phyloP scores from a whole-genome alignment of 2,888 invertebrate genomes.

The Machimus rusticus region DNA sequence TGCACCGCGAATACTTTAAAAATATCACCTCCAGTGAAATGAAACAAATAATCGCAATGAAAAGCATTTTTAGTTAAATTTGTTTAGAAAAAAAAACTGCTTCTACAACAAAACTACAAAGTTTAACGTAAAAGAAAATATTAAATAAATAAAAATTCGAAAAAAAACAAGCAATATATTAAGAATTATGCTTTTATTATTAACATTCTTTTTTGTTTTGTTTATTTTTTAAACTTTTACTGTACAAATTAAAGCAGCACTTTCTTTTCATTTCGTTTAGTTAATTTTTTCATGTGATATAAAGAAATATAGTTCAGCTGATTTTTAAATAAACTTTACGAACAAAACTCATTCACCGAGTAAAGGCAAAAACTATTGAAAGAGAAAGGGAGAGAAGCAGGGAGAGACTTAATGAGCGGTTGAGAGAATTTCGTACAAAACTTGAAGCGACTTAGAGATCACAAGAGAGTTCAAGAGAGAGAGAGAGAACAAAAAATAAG shows the following conservation, averaged over 20 bases:
- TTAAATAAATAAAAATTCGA: not conserved
- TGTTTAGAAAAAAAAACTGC: not conserved
- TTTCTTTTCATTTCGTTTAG: not conserved
- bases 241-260: not conserved
- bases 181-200: not conserved
- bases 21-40: too few species aligned
- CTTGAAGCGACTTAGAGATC: too few species aligned
- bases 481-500: too few species aligned
- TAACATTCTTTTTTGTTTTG: not conserved
- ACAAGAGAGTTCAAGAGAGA: too few species aligned
- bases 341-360: not conserved
- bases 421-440: not conserved
- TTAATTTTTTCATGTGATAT: not conserved
- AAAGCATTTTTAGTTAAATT: not conserved
- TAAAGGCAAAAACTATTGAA: not conserved
- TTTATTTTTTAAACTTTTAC: not conserved
- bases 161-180: not conserved
- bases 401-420: not conserved
- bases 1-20: too few species aligned
- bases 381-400: not conserved
- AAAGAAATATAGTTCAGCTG: not conserved
- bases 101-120: not conserved
- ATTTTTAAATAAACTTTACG: not conserved
- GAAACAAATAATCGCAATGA: too few species aligned
- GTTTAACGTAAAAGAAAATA: not conserved